phyloP scores from a whole-genome alignment of 2,113 vertebrate genomes.

The Megaceryle torquata region DNA sequence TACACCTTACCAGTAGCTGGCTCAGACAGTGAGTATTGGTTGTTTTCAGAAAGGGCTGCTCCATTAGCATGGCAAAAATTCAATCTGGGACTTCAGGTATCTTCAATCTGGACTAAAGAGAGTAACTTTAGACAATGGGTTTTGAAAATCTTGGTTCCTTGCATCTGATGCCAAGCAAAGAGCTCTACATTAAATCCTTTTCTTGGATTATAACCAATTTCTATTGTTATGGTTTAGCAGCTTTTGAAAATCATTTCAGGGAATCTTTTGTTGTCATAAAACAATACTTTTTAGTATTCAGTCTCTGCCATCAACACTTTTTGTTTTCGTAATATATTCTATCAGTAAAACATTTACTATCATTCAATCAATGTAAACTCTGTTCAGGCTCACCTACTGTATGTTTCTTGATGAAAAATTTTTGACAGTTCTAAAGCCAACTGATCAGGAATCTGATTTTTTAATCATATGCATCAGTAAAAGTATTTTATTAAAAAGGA shows the following conservation, averaged over 20 bases:
- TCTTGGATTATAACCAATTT: neutral
- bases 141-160: neutral
- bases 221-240: neutral
- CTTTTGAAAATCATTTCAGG: neutral
- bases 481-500: slow-evolving; percentile 24
- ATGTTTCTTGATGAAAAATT: neutral
- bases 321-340: neutral
- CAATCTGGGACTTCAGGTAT: neutral
- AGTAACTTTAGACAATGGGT: neutral
- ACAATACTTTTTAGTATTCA: neutral
- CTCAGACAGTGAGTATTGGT: fast-evolving
- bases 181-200: neutral
- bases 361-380: neutral
- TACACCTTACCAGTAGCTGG: neutral
- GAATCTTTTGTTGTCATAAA: neutral
- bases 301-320: neutral
- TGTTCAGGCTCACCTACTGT: neutral
- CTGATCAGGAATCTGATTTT: neutral
- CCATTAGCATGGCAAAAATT: neutral
- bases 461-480: slow-evolving; percentile 7
- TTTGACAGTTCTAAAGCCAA: slow-evolving; percentile 4
- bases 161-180: neutral
- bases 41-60: neutral
- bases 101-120: neutral
- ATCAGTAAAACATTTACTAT: neutral